phyloP scores from a whole-genome alignment of 2,113 vertebrate species.

The Chaetodon auriga region DNA sequence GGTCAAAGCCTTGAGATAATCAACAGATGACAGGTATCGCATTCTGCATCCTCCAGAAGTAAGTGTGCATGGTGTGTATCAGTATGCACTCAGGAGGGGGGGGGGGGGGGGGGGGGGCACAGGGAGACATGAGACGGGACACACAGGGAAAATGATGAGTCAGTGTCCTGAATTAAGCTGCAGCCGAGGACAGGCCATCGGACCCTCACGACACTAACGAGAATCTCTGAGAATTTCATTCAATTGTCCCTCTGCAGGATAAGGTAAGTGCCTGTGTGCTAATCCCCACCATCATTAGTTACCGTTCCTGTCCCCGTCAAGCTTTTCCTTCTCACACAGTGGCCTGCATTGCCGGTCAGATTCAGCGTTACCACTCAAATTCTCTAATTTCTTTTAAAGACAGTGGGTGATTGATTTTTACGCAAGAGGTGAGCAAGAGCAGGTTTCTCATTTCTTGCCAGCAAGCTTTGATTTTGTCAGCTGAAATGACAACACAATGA shows the following conservation, averaged over 20 bases:
- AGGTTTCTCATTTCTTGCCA: background rate
- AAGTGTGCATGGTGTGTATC: background rate
- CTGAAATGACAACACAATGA: background rate
- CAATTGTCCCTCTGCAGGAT: background rate
- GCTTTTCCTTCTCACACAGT: background rate
- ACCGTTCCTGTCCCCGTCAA: background rate
- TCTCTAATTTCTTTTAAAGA: background rate
- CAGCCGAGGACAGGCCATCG: too few relatives aligned
- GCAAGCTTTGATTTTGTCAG: background rate
- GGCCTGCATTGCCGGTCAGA: background rate
- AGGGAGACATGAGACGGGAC: background rate
- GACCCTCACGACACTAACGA: conserved; percentile 1
- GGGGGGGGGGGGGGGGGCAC: background rate
- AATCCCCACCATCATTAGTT: background rate
- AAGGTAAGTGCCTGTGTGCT: background rate
- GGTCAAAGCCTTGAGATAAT: conserved; percentile 14
- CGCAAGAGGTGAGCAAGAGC: background rate
- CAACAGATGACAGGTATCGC: conserved; percentile 5
- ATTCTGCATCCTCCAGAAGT: background rate
- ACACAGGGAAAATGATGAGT: too few relatives aligned
- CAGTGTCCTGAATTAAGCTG: too few relatives aligned
- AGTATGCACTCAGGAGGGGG: background rate
- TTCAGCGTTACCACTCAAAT: background rate
- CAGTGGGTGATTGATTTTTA: background rate
- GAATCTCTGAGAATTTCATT: background rate